Evolutionary conservation across 2,113 vertebrate genomes (phyloP).

Genomic region (Rhadina sibilatrix): DNA sequence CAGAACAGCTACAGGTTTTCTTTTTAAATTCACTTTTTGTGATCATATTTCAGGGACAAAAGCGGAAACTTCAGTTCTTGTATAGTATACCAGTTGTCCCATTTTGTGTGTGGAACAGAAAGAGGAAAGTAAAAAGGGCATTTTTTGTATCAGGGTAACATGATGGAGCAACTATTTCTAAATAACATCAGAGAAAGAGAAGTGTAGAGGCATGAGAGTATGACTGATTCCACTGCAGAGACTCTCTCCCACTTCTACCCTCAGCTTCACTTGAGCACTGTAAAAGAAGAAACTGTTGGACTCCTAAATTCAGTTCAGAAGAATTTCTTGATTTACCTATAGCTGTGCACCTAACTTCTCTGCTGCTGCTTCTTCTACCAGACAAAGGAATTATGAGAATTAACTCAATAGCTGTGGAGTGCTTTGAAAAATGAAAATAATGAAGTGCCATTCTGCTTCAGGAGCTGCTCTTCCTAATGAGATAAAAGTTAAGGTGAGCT

Average conservation of each 20-base stretch:
- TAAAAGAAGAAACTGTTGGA: background rate
- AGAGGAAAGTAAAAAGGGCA: background rate
- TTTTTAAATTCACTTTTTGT: background rate
- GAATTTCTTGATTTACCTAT: background rate
- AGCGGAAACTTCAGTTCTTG: background rate
- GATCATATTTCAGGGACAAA: background rate
- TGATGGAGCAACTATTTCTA: background rate
- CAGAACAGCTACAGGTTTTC: background rate
- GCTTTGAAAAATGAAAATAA: slow-evolving; percentile 20
- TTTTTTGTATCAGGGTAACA: background rate
- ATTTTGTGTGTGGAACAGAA: background rate
- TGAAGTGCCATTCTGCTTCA: background rate
- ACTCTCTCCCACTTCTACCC: background rate
- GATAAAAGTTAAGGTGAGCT: background rate
- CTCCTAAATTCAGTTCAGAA: background rate
- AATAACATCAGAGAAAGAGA: background rate
- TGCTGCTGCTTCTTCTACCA: background rate
- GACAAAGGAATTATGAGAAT: background rate
- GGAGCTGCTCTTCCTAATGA: background rate
- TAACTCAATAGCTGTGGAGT: background rate
- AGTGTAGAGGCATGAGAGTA: background rate
- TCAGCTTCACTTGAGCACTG: background rate
- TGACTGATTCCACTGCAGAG: background rate
- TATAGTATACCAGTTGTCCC: background rate
- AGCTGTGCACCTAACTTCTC: background rate